Evolutionary conservation across 1,140 invertebrate species (phyloP).

Genomic region (Trichonephila inaurata): DNA sequence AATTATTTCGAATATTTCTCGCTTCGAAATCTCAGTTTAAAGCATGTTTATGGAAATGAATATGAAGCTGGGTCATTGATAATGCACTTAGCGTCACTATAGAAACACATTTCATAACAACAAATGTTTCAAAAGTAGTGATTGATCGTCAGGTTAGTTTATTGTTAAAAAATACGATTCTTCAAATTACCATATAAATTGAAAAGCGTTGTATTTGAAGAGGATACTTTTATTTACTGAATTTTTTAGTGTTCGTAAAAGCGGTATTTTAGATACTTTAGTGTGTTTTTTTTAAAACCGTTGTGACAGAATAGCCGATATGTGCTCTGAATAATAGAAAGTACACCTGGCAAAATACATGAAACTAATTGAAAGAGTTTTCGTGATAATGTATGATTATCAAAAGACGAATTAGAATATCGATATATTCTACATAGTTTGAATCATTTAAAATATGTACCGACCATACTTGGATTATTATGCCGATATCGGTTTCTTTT

Average conservation of each 20-base stretch:
- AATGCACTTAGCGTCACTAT: not conserved
- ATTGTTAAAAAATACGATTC: not conserved
- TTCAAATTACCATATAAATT: conserved; percentile 21
- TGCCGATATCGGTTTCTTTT: too few relatives aligned
- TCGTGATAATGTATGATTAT: not conserved
- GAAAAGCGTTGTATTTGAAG: not conserved
- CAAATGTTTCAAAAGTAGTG: not conserved
- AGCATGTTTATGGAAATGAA: not conserved
- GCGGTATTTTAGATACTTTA: not conserved
- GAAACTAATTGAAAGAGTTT: not conserved
- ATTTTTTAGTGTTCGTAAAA: not conserved
- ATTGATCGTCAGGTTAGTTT: not conserved
- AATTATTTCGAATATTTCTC: too few relatives aligned
- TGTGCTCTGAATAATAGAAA: not conserved
- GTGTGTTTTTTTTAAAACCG: not conserved
- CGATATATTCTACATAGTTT: too few relatives aligned
- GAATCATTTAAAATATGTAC: too few relatives aligned
- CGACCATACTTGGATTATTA: too few relatives aligned
- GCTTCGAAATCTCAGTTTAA: not conserved
- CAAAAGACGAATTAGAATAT: too few relatives aligned
- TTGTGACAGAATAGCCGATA: not conserved
- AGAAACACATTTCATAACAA: conserved; percentile 19
- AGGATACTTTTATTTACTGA: not conserved
- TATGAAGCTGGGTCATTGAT: not conserved
- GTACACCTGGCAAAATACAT: not conserved